Conservation (phyloP, 1,140 invertebrate genomes). For the Pseudomyrmex pallidus region DNA sequence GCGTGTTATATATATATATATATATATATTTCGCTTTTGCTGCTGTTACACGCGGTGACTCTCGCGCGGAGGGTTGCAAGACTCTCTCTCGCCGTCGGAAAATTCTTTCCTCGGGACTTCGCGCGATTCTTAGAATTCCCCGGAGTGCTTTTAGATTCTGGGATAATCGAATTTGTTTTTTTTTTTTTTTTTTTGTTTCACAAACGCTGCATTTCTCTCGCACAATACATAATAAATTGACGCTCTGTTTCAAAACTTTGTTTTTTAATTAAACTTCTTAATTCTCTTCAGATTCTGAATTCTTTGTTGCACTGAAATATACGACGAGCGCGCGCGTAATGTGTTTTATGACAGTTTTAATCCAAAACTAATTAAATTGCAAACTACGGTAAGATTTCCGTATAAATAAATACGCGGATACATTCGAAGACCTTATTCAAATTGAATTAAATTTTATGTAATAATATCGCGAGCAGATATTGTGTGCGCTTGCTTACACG, state of each 20-base stretch:
- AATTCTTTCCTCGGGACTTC: neutral
- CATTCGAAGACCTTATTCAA: slow-evolving; percentile 23
- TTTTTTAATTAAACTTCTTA: slow-evolving; percentile 35
- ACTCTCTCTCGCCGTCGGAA: neutral
- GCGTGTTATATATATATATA: slow-evolving; percentile 50
- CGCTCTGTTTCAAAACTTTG: neutral
- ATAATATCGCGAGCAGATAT: slow-evolving; percentile 20
- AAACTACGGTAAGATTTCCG: slow-evolving; percentile 31
- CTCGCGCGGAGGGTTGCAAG: neutral
- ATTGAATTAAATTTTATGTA: slow-evolving; percentile 54
- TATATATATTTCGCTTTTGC: no score
- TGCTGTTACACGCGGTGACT: neutral
- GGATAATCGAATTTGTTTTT: neutral
- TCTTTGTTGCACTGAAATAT: neutral
- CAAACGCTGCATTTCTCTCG: neutral
- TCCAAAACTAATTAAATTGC: slow-evolving; percentile 35
- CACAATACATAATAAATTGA: neutral
- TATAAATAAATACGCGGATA: slow-evolving; percentile 28
- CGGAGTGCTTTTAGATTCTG: neutral
- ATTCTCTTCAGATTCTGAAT: slow-evolving; percentile 3
- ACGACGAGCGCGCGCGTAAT: neutral
- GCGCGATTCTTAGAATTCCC: slow-evolving; percentile 4
- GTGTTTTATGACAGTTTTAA: slow-evolving; percentile 11
- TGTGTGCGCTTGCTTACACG: slow-evolving; percentile 31
- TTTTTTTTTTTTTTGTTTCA: neutral